Evolutionary conservation across 2,888 invertebrate genomes (phyloP).

Genomic region (Bellardia pandia): DNA sequence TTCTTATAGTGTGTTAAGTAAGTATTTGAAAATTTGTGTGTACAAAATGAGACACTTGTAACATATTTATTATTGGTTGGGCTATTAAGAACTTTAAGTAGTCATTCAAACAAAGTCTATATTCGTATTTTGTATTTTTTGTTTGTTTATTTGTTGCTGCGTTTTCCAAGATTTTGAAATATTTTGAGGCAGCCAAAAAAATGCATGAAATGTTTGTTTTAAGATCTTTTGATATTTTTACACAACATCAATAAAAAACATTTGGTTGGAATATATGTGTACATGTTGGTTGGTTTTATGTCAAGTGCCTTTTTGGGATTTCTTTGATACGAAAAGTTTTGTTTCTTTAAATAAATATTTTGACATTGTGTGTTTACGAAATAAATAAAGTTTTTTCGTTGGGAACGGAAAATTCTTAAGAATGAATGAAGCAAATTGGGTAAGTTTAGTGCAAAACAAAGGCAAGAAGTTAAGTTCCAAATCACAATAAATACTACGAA

Average conservation of each 20-base stretch:
- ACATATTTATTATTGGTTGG: conserved; percentile 27
- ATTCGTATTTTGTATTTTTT: background rate
- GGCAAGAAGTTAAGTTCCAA: no score
- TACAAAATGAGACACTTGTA: conserved; percentile 27
- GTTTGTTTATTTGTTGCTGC: background rate
- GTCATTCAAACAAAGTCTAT: conserved; percentile 12
- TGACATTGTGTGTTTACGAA: conserved; percentile 8
- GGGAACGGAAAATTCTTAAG: background rate
- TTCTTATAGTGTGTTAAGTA: background rate
- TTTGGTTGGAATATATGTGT: background rate
- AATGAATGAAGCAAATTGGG: no score
- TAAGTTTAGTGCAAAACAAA: no score
- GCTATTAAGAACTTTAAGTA: conserved; percentile 35
- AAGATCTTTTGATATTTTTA: conserved; percentile 18
- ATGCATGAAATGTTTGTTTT: conserved; percentile 36
- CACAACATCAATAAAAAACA: background rate
- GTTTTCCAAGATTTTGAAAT: conserved; percentile 28
- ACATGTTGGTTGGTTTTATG: conserved; percentile 9
- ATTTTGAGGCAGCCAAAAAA: conserved; percentile 17
- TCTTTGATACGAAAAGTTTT: background rate
- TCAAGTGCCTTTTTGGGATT: conserved; percentile 7
- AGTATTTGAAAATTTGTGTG: conserved; percentile 1
- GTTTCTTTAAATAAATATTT: conserved; percentile 28
- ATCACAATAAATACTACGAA: no score
- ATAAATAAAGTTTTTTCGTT: background rate